phyloP scores from a whole-genome alignment of 2,888 invertebrate species.

The Heteropelma amictum region DNA sequence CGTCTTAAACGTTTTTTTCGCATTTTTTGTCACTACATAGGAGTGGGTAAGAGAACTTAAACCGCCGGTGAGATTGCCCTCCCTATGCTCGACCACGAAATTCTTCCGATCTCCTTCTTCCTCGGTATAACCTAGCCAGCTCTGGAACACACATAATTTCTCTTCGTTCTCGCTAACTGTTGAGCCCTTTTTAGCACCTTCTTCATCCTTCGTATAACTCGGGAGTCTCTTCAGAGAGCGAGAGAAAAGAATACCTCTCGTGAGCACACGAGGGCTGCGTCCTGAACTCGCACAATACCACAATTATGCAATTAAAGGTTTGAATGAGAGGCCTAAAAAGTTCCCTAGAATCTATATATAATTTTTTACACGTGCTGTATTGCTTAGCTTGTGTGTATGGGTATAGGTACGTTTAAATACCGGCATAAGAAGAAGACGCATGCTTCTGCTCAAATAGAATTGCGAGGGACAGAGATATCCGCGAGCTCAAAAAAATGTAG shows the following conservation, averaged over 20 bases:
- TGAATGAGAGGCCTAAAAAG: slow-evolving; percentile 61
- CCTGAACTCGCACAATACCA: slow-evolving; percentile 66
- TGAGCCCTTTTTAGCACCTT: slow-evolving; percentile 49
- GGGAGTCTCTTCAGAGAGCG: not conserved
- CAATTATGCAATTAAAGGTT: slow-evolving; percentile 73
- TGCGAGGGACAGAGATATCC: slow-evolving; percentile 20
- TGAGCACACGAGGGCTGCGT: slow-evolving; percentile 37
- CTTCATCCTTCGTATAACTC: slow-evolving; percentile 17
- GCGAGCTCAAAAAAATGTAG: slow-evolving; percentile 19
- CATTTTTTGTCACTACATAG: not conserved
- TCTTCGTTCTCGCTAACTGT: slow-evolving; percentile 23
- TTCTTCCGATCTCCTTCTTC: slow-evolving; percentile 6
- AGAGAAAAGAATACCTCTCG: slow-evolving; percentile 40
- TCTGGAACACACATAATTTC: slow-evolving; percentile 15
- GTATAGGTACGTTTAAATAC: not conserved
- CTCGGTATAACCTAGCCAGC: not conserved
- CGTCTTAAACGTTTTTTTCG: not conserved
- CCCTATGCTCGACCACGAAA: slow-evolving; percentile 22
- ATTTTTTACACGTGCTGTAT: slow-evolving; percentile 4
- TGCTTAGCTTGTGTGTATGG: not conserved
- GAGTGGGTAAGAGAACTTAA: slow-evolving; percentile 30
- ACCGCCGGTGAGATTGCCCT: not conserved
- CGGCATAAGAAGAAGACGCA: slow-evolving; percentile 3
- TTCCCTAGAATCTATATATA: slow-evolving; percentile 27
- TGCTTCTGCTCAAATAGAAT: slow-evolving; percentile 60